These are phyloP conservation scores for Pseudococcus longispinus DNA, from an alignment of 2,888 invertebrate genomes.

Conservation along the genomic window DNA sequence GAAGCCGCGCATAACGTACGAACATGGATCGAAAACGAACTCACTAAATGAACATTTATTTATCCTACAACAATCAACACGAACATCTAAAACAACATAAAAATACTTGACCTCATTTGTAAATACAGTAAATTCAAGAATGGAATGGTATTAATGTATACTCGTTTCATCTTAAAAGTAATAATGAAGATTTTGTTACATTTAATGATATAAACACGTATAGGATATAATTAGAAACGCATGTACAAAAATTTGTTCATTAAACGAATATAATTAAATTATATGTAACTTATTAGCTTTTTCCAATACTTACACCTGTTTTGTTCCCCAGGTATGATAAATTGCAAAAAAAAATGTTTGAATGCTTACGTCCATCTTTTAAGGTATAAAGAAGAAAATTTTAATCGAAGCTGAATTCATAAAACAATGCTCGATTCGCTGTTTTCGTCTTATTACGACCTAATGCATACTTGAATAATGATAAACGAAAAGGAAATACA, in stretches of 20 bases:
- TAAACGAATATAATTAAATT: background rate
- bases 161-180: background rate
- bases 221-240: background rate
- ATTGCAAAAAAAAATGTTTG: too few species aligned
- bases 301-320: background rate
- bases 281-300: background rate
- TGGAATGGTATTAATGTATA: constrained; percentile 15
- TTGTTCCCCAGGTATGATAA: background rate
- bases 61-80: constrained; percentile 3
- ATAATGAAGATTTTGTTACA: background rate
- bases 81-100: background rate
- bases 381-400: too few species aligned
- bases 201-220: background rate
- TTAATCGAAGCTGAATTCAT: too few species aligned
- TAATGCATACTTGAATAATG: too few species aligned
- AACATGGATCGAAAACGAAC: background rate
- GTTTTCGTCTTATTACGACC: too few species aligned
- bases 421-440: too few species aligned
- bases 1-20: too few species aligned
- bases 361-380: too few species aligned
- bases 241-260: background rate
- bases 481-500: background rate
- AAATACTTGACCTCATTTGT: background rate
- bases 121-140: background rate
- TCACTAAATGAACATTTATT: constrained; percentile 15